Conservation (phyloP, 2,113 vertebrate species). For the Connochaetes taurinus region DNA sequence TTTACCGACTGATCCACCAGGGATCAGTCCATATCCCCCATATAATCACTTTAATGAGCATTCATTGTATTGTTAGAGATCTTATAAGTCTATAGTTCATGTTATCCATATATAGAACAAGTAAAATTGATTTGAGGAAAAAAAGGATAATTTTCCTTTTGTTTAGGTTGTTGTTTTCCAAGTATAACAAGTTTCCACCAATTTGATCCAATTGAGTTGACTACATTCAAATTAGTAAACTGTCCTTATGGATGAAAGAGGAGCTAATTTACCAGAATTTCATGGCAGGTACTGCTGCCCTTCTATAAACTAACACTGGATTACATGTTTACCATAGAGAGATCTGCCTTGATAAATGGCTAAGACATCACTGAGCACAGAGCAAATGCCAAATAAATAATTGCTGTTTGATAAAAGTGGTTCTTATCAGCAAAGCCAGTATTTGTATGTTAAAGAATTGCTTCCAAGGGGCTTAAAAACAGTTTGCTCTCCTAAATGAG, state of each 20-base stretch:
- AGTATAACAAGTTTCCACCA: background rate
- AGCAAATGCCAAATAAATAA: slow-evolving; percentile 60
- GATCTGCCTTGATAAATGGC: slow-evolving; percentile 28
- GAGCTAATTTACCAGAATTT: background rate
- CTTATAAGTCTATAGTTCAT: background rate
- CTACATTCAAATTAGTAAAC: background rate
- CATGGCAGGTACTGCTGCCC: background rate
- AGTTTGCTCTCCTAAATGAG: slow-evolving; percentile 67
- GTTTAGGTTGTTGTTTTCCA: background rate
- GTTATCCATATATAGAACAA: background rate
- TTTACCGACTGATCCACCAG: background rate
- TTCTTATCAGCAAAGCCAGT: slow-evolving; percentile 56
- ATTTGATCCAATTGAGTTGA: background rate
- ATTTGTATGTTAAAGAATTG: slow-evolving; percentile 54
- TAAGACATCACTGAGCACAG: slow-evolving; percentile 3
- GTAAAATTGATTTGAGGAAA: background rate
- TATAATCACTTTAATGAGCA: background rate
- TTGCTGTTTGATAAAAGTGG: slow-evolving; percentile 57
- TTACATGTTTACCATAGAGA: background rate
- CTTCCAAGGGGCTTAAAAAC: slow-evolving; percentile 51
- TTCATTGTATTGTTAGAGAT: background rate
- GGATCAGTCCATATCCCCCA: background rate
- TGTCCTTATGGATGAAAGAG: background rate
- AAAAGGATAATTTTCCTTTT: background rate
- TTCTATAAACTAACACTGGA: background rate